Evolutionary conservation across 1,140 invertebrate species (phyloP), one percentile per base, ranked within the genome.

Genomic region (Ridgeia piscesae): DNA sequence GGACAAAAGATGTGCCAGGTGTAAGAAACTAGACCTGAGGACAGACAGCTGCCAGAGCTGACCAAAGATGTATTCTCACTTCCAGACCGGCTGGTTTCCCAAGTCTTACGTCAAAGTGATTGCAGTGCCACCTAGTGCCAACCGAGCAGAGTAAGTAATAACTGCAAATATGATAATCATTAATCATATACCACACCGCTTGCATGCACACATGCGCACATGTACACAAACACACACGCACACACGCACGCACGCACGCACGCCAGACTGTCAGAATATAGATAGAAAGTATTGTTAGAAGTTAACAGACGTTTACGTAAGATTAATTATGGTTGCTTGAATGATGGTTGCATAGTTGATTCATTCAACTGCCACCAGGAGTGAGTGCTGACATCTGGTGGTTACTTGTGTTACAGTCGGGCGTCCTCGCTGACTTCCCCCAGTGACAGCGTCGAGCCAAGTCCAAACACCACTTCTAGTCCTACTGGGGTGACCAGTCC

Each of bases 81-180:
- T 94, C 94, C 93, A 96, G 95, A 94, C 92, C 94, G 97, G 97
- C 35, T 98, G 97, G 97, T 98, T 98, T 94, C 97, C 97, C 0
- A 97, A 97, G 94, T 97, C 97, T 4, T 97, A 97, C 94, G 97
- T 97, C 0, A 97, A 97, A 95, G 94, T 96, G 89, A 95, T 95
- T 77, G 95, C 95, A 91, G 94, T 93, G 88, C 48, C 93, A 34
- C 89, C 50, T 88, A 92, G 89, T 33, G 94, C 93, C 33, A 48
- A 35, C 34, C 42, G 33, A 58, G 34, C 33, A 91, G 35, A 90
- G 89, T 90, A 42, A 90, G 89, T 90, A 9, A 89, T 89, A 14
- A 14, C 31, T 89, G 33, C 34, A 89, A 33, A 1, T 31, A 0
- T 89, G 89, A n/a, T n/a, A n/a, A n/a, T n/a, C n/a, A n/a, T n/a